Percentiles rank a stretch among this genome's conserved stretches.
Evolutionary conservation across 2,113 vertebrate species (phyloP).

Genomic region (Conger conger): DNA sequence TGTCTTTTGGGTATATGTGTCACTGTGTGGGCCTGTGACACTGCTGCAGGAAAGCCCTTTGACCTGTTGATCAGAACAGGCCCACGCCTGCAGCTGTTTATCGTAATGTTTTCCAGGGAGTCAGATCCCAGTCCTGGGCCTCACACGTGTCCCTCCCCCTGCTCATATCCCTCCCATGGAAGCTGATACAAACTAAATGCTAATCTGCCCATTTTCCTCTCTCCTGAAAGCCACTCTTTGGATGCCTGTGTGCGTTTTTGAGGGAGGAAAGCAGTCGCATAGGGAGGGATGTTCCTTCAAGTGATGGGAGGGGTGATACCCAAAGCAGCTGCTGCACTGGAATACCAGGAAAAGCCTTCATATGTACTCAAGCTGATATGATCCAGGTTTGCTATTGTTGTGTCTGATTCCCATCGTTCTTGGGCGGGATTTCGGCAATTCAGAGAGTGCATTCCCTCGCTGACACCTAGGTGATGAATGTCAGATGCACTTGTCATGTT

Average conservation of each 20-base stretch:
- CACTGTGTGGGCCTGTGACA: background rate
- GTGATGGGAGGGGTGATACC: background rate
- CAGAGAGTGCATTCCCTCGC: background rate
- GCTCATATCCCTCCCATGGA: background rate
- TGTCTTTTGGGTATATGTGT: background rate
- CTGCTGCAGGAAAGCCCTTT: background rate
- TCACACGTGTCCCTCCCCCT: background rate
- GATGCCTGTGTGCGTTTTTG: background rate
- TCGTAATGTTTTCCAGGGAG: background rate
- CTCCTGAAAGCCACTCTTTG: background rate
- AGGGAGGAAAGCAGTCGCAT: background rate
- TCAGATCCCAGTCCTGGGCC: background rate
- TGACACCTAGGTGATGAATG: constrained; percentile 30
- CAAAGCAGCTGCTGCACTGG: background rate
- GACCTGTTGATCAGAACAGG: background rate
- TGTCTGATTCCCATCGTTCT: background rate
- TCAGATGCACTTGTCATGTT: constrained; percentile 33
- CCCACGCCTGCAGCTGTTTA: background rate
- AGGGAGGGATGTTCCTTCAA: background rate
- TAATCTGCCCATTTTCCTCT: background rate
- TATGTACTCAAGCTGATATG: background rate
- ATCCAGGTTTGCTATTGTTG: background rate
- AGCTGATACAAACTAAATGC: background rate
- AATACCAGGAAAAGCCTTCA: background rate
- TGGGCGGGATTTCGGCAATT: background rate